Base-by-base conservation (phyloP, 2,113 vertebrate species). In the Heterochromis multidens region DNA sequence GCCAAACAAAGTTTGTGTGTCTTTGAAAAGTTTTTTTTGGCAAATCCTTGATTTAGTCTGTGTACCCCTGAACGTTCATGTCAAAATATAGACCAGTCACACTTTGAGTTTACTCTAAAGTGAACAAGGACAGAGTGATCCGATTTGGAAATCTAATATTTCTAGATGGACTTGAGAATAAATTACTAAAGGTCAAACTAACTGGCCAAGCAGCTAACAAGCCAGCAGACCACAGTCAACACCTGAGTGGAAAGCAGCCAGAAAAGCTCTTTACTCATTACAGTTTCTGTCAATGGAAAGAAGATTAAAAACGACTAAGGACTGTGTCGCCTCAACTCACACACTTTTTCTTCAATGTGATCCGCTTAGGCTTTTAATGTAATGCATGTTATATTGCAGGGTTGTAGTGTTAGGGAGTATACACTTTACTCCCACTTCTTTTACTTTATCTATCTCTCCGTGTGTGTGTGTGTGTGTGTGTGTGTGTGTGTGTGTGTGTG, bases 221-320 rank as follows among this genome's bases (percentile, higher is more conserved):
- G 88, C 62, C 90, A 58, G 77, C 89, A 7, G 62, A 79, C 63
- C 81, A 56, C 27, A 79, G 90, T 94, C 85, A 92, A 88, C 91
- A 92, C 88, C 91, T 92, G 82, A 79, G 83, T 95, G 96, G 94
- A 95, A 37, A 70, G 77, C 65, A 78, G 93, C 94, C 95, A 95
- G 92, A 94, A 95, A 95, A 94, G 84, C 94, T 96, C 86, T 95
- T 91, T 92, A 83, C 93, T 95, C 93, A 94, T 96, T 95, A 95
- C 86, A 74, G 54, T 82, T 82, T 31, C 90, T 94, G 92, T 94
- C 92, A 61, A 95, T 95, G 91, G 87, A 87, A 93, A 95, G 93
- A 85, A 93, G 93, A 95, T 95, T 94, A 95, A 92, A 87, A 88
- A 79, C 21, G 72, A 78, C 89, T 89, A 79, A 94, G 86, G 87